Base-by-base conservation (phyloP, 2,888 invertebrate species). In the Drosophila mettleri region DNA sequence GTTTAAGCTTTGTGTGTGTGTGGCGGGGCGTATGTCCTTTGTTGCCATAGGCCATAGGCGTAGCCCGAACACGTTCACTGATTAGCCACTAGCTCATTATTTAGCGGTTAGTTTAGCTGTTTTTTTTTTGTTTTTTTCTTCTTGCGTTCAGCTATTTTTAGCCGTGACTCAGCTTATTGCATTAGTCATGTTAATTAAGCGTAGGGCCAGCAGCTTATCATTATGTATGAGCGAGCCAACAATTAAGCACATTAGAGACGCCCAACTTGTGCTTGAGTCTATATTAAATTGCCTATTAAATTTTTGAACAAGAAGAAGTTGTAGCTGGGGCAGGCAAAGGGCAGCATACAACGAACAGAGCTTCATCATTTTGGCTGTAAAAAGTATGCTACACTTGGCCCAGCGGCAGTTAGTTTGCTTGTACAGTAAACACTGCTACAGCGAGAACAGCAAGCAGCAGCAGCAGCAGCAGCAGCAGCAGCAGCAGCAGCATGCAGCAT, bases 171-270 rank as follows among this genome's bases (percentile, higher is more conserved):
- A 69, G 82, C 78, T 66, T 27, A 58, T 75, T 77, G 79, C 69
- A 85, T 82, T 82, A 82, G 71, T 82, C 82, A 85, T 82, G 69
- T 69, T 82, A 85, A 85, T 85, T 82, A 85, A 67, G 74, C 76
- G 63, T 61, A 61, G 27, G 59, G 59, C 53, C 55, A 9, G 41
- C 34, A 24, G 52, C 62, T 73, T 81, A 84, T 68, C 68, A 69
- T 81, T 71, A 81, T 63, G 61, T 65, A 54, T 74, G 39, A 27
- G 46, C 31, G 2, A 0, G 22, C 10, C 34, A 49, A 24, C 36
- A 43, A 34, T 67, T 58, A 76, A 59, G 62, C 62, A 79, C 71
- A 68, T 73, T 72, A 63, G 57, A 52, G 36, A 41, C 51, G 49
- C 58, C 57, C 64, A 48, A 48, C 38, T 68, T 60, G 18, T 39